Percentiles rank a stretch among this genome's conserved stretches.
Evolutionary conservation across 2,888 invertebrate species (phyloP).

Genomic region (Rotaria macrura): DNA sequence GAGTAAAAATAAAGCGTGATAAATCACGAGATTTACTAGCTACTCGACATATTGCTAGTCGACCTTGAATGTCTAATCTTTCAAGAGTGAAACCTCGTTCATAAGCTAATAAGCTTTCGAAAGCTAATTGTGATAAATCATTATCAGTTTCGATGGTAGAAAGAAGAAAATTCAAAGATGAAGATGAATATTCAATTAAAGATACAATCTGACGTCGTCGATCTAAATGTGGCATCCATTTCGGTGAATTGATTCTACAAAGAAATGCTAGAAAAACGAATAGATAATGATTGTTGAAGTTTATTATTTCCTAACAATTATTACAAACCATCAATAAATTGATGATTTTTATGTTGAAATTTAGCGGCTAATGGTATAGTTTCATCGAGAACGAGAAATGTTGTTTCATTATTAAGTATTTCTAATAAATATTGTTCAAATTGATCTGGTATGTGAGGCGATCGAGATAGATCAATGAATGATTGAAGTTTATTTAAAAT

Average conservation of each 20-base stretch:
- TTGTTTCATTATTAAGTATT: background rate
- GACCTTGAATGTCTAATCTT: background rate
- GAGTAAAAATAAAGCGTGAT: background rate
- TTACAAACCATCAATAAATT: slow-evolving; percentile 4
- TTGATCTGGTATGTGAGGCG: background rate
- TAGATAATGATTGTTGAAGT: too few relatives aligned
- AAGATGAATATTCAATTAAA: background rate
- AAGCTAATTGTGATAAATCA: background rate
- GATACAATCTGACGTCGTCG: background rate
- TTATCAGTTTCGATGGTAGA: background rate
- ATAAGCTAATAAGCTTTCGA: background rate
- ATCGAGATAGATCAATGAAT: background rate
- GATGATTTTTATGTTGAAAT: background rate
- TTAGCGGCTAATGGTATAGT: background rate
- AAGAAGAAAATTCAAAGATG: background rate
- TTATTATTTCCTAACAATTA: too few relatives aligned
- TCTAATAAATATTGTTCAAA: background rate
- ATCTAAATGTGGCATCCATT: background rate
- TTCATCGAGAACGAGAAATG: background rate
- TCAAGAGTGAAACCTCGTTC: background rate
- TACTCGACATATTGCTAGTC: background rate
- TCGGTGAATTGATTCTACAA: background rate
- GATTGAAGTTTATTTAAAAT: background rate
- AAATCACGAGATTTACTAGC: background rate
- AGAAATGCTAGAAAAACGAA: background rate